Base-by-base conservation (phyloP, 2,113 vertebrate species). In the zebrafish (Danio rerio) region DNA sequence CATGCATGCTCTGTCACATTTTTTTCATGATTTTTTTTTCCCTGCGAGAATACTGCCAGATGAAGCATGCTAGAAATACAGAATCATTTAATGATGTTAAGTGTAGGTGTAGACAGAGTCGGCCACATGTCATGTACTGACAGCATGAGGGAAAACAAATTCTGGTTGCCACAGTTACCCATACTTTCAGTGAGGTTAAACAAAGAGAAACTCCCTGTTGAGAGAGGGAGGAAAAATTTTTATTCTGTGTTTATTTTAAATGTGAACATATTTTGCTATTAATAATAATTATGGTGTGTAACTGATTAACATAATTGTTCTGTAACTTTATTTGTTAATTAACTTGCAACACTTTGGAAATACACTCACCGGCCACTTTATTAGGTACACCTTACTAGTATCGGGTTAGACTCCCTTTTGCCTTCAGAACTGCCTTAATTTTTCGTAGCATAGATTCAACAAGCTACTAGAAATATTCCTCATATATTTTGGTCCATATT, bases 41-140 rank as follows among this genome's bases (percentile, higher is more conserved):
- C 2, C 42, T 20, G 6, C 11, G 65, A 47, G 65, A 47, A 42
- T 66, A 16, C 15, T 0, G 2, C 16, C 43, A 20, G 5, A 69
- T 20, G 43, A 69, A 47, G 9, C 43, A 69, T 20, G 66, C 66
- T 49, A 49, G 66, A 69, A 69, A 69, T 69, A 49, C 66, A 69
- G 43, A 49, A 69, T 69, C 5, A 49, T 69, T 66, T 66, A n/a
- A 69, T 12, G 65, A 69, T 69, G 65, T 49, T 47, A 69, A 69
- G 5, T 20, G 65, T 45, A 69, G 9, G 65, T 20, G 65, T 45
- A 45, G 15, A 9, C 11, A 47, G 16, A 68, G 9, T 18, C n/a
- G 2, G 43, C 42, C 65, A 69, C 65, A 20, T 9, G 42, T 47
- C 9, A 69, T 69, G 18, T 47, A 11, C 6, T 69, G n/a, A 1